A percentile compares a stretch with the other conserved stretches of the same genome.
Evolutionary conservation across 1,140 invertebrate species (phyloP).

Genomic region (Drosophila baimaii): DNA sequence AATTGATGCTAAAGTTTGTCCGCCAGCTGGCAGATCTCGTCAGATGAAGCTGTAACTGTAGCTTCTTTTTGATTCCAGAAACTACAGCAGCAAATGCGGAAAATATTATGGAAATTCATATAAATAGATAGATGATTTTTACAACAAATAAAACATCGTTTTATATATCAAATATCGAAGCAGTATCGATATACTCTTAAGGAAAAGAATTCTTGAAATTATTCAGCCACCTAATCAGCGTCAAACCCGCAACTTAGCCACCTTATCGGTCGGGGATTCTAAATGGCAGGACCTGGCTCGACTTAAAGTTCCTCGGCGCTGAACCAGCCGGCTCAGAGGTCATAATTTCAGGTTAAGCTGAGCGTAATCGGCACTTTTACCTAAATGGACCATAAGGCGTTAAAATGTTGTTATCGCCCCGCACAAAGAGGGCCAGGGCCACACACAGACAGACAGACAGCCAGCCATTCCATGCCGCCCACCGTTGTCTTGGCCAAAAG

Average conservation of each 20-base stretch:
- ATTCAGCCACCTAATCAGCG: constrained; percentile 9
- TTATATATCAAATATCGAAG: no score
- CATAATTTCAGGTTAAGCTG: constrained; percentile 79
- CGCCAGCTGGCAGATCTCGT: not conserved
- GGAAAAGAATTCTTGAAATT: not conserved
- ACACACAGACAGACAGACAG: constrained; percentile 18
- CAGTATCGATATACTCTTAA: no score
- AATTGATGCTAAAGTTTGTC: constrained; percentile 30
- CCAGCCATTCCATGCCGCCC: not conserved
- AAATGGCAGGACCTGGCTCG: not conserved
- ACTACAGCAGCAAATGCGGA: not conserved
- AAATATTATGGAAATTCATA: no score
- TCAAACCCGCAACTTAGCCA: not conserved
- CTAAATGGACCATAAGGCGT: constrained; percentile 82
- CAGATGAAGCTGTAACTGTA: not conserved
- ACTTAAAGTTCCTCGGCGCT: constrained; percentile 33
- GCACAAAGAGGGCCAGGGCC: constrained; percentile 12
- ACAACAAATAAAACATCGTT: no score
- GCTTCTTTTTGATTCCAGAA: not conserved
- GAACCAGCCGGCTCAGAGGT: constrained; percentile 55
- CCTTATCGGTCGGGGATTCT: not conserved
- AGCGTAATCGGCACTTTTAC: constrained; percentile 80
- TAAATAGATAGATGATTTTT: no score
- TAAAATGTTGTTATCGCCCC: constrained; percentile 78
- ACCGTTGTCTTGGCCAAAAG: constrained; percentile 2